phyloP scores from a whole-genome alignment of 1,140 invertebrate species.

The Drosophila murphyi region DNA sequence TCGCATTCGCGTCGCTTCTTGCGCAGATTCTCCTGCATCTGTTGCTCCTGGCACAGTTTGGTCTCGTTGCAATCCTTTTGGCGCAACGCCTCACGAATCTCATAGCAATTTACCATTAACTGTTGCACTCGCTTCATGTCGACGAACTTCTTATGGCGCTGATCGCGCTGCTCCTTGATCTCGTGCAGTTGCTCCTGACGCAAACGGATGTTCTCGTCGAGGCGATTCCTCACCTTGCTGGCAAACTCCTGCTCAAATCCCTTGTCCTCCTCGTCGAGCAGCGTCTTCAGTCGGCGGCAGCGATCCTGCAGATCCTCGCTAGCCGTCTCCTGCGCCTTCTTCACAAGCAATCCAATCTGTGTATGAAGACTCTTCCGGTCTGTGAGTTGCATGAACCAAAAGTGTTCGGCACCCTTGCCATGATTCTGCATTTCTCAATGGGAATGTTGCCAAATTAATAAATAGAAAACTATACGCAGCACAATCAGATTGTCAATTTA shows the following conservation, averaged over 20 bases:
- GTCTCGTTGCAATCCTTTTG: slow-evolving; percentile 57
- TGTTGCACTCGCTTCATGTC: slow-evolving; percentile 65
- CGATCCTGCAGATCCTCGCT: slow-evolving; percentile 58
- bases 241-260: slow-evolving; percentile 72
- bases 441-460: slow-evolving; percentile 10
- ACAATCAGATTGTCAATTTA: slow-evolving; percentile 33
- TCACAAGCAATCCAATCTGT: slow-evolving; percentile 70
- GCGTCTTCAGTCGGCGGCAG: slow-evolving; percentile 41
- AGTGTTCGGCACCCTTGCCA: slow-evolving; percentile 58
- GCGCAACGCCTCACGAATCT: slow-evolving; percentile 71
- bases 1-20: slow-evolving; percentile 53
- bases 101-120: slow-evolving; percentile 71
- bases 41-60: slow-evolving; percentile 64
- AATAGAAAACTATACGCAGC: slow-evolving; percentile 1
- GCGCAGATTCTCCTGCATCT: slow-evolving; percentile 69
- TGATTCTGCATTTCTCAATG: slow-evolving; percentile 45
- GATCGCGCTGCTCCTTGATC: slow-evolving; percentile 57
- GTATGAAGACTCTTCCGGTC: slow-evolving; percentile 71
- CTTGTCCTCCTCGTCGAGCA: slow-evolving; percentile 71
- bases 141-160: slow-evolving; percentile 54
- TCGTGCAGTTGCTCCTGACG: slow-evolving; percentile 64
- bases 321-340: slow-evolving; percentile 53
- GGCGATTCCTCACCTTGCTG: slow-evolving; percentile 66
- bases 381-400: slow-evolving; percentile 63
- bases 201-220: slow-evolving; percentile 65